These are phyloP conservation scores for Torymus auratus DNA, from an alignment of 2,888 invertebrate species.

Conservation along the genomic window DNA sequence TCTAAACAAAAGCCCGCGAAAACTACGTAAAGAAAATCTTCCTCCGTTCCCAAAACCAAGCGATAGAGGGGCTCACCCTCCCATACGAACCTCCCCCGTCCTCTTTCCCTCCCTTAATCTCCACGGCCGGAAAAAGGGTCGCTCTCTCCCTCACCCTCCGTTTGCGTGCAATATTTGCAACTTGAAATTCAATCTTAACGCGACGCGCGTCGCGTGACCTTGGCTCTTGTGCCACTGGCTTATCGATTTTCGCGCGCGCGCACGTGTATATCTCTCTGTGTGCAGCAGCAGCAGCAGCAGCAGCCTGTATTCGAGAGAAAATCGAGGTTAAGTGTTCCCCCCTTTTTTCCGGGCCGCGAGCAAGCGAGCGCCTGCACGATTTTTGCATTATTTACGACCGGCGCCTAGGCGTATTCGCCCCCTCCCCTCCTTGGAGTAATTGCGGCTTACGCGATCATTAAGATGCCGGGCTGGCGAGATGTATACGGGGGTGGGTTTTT, in stretches of 20 bases:
- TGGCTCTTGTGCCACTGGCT: constrained; percentile 53
- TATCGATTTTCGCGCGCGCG: constrained; percentile 52
- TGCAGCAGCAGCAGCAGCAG: background rate
- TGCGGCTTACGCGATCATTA: constrained; percentile 14
- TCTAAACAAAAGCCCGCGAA: too few relatives aligned
- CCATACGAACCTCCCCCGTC: too few relatives aligned
- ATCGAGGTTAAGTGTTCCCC: constrained; percentile 55
- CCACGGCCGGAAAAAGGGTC: too few relatives aligned
- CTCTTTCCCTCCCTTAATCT: too few relatives aligned
- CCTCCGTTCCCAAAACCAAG: too few relatives aligned
- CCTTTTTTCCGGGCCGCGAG: constrained; percentile 18
- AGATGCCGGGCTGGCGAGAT: background rate
- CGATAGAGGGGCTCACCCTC: too few relatives aligned
- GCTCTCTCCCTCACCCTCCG: background rate
- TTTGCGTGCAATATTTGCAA: constrained; percentile 39
- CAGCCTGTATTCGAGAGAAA: constrained; percentile 34
- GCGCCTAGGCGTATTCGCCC: too few relatives aligned
- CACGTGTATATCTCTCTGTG: constrained; percentile 2
- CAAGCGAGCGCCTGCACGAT: background rate
- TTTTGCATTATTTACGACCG: constrained; percentile 44
- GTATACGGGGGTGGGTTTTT: too few relatives aligned
- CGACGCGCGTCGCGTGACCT: constrained; percentile 47
- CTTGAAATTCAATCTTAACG: constrained; percentile 46
- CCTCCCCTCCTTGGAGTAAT: background rate
- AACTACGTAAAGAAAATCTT: too few relatives aligned